Evolutionary conservation across 2,797 vertebrate genomes (phyloP), one percentile per base, ranked within the genome.

Genomic region (Allobates femoralis): DNA sequence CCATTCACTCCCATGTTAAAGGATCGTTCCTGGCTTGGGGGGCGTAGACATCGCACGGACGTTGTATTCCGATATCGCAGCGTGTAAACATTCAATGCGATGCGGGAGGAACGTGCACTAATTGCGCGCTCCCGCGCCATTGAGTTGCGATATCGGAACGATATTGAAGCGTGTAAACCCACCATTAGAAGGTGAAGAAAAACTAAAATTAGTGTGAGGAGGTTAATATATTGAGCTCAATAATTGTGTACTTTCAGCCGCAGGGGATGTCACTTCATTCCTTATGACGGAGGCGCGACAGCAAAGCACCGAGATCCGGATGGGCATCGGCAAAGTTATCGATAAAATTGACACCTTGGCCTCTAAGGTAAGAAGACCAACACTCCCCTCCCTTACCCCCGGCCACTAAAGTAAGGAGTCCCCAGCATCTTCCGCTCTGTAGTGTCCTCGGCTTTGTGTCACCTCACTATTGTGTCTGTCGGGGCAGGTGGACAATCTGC

Each of bases 281-380:
- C 89, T 99, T 92, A 97, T 99, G 96, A 97, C 97, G 0, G 98
- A 99, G 89, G 96, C 97, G 34, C 95, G 98, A 28, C 98, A 99
- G 55, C 96, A 99, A 86, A 99, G 96, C 93, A 98, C 97, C 0
- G 98, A 99, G 91, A 96, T 99, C 90, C 94, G 97, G 11, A 90
- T 99, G 91, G 94, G 97, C 0, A 94, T 99, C 0, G 94, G 95
- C 88, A 99, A 98, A 94, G 96, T 98, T 0, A 94, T 94, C 1
- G 98, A 99, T 92, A 99, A 98, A 95, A 95, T 99, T 90, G 98
- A 99, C 90, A 95, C 95, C 64, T 92, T 99, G 89, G 88, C 95
- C 84, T 93, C 95, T 53, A 97, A 98, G 96, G 98, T 99, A 89
- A n/a, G n/a, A n/a, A n/a, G n/a, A n/a, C n/a, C n/a, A n/a, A n/a